Conservation (phyloP, 2,888 invertebrate species). For the Dynastes maya region DNA sequence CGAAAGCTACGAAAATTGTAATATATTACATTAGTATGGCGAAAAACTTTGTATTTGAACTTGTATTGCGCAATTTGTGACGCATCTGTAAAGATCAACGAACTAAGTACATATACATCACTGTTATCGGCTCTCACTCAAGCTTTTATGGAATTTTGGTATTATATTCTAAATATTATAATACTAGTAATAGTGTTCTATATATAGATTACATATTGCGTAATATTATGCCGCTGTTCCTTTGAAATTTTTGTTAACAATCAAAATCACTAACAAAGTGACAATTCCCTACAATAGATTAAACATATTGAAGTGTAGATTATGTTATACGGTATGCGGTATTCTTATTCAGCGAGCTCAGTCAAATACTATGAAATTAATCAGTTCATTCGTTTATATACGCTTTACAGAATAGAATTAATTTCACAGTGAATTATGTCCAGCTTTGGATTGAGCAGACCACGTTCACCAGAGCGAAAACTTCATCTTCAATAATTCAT, state of each 20-base stretch:
- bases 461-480: conserved; percentile 32
- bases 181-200: too few species aligned
- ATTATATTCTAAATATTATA: neutral
- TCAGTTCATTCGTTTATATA: conserved; percentile 28
- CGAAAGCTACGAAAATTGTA: too few species aligned
- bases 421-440: conserved; percentile 44
- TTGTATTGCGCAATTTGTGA: too few species aligned
- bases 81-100: too few species aligned
- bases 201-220: neutral
- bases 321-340: neutral
- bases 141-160: too few species aligned
- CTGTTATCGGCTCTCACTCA: too few species aligned
- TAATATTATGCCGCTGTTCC: neutral
- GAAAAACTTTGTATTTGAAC: too few species aligned
- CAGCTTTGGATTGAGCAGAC: conserved; percentile 8
- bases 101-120: too few species aligned
- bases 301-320: conserved; percentile 21
- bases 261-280: neutral
- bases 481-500: conserved; percentile 35
- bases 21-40: too few species aligned
- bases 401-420: conserved; percentile 30
- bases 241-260: conserved; percentile 5
- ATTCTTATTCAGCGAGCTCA: conserved; percentile 14
- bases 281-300: conserved; percentile 20
- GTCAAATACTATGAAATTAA: conserved; percentile 33